These are phyloP conservation scores for Lymantria monacha DNA, from an alignment of 2,888 invertebrate species.

Conservation along the genomic window DNA sequence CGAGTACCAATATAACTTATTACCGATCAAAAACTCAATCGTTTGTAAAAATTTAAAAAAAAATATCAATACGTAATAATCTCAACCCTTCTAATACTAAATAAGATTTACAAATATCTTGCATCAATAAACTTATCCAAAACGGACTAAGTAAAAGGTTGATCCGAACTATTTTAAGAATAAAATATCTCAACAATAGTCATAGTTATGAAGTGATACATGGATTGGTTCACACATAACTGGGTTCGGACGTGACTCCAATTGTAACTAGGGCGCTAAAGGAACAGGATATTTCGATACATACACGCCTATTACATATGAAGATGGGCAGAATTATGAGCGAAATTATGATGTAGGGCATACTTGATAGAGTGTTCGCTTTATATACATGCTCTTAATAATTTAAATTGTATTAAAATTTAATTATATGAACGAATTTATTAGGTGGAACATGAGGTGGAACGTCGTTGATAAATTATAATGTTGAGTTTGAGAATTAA, in stretches of 20 bases:
- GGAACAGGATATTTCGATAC: constrained; percentile 11
- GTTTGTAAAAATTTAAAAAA: no score
- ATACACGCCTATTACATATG: constrained; percentile 20
- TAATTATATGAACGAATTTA: no score
- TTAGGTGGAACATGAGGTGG: no score
- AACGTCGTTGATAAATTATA: no score
- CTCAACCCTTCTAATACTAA: no score
- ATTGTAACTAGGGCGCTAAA: not conserved
- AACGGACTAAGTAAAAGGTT: not conserved
- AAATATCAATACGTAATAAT: no score
- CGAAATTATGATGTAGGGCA: not conserved
- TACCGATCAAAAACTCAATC: no score
- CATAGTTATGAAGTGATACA: constrained; percentile 15
- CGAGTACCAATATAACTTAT: no score
- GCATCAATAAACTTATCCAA: not conserved
- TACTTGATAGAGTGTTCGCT: no score
- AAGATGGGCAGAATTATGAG: constrained; percentile 8
- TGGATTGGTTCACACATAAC: constrained; percentile 19
- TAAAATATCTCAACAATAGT: constrained; percentile 8
- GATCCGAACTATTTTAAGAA: constrained; percentile 5
- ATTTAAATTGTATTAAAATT: no score
- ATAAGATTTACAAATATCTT: not conserved
- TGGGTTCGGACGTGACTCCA: constrained; percentile 24
- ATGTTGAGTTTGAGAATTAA: no score
- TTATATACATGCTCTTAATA: no score